A percentile compares a stretch with the other conserved stretches of the same genome.
phyloP scores from a whole-genome alignment of 2,888 invertebrate genomes.

The Orthosia incerta region DNA sequence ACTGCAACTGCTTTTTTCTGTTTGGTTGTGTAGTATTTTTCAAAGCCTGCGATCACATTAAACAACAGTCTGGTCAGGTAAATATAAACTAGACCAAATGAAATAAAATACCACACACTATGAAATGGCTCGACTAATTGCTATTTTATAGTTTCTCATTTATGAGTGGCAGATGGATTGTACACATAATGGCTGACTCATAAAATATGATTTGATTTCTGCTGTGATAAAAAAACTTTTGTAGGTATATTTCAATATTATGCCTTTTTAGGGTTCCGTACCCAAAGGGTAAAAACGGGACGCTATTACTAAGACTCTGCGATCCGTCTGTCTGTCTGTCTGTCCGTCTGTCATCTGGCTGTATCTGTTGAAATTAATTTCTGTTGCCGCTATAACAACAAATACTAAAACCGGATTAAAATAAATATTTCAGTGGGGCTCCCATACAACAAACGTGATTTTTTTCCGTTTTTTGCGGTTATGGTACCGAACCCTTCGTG shows the following conservation, averaged over 20 bases:
- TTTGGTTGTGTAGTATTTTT: background rate
- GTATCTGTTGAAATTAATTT: no score
- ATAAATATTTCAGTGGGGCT: no score
- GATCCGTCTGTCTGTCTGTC: no score
- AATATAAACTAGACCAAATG: slow-evolving; percentile 44
- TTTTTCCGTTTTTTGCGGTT: no score
- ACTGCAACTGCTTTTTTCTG: background rate
- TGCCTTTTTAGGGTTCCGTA: slow-evolving; percentile 42
- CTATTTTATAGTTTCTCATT: slow-evolving; percentile 77
- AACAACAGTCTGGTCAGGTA: slow-evolving; percentile 52
- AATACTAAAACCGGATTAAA: no score
- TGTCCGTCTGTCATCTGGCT: no score
- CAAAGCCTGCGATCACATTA: slow-evolving; percentile 16
- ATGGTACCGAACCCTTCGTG: no score
- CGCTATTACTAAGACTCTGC: no score
- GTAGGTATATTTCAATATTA: slow-evolving; percentile 33
- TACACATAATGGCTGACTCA: slow-evolving; percentile 52
- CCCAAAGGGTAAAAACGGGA: no score
- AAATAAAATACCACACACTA: slow-evolving; percentile 69
- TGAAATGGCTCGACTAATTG: slow-evolving; percentile 73
- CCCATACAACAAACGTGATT: no score
- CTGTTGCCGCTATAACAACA: no score
- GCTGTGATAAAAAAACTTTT: slow-evolving; percentile 32
- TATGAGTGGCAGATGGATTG: slow-evolving; percentile 71
- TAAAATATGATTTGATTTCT: slow-evolving; percentile 60